Evolutionary conservation across 2,797 vertebrate genomes (phyloP).

Genomic region (Pseudopleuronectes americanus): DNA sequence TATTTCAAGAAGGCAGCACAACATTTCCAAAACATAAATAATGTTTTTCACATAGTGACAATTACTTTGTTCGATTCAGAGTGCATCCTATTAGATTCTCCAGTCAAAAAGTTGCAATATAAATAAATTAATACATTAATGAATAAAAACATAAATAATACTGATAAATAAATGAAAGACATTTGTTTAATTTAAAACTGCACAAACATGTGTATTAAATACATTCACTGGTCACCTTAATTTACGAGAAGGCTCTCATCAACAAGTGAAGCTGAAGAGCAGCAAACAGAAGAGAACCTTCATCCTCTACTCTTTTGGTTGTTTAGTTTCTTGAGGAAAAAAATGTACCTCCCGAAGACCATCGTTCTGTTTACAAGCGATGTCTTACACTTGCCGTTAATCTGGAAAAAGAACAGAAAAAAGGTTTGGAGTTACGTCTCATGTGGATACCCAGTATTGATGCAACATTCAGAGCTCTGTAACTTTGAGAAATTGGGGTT

Average conservation of each 20-base stretch:
- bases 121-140: slow-evolving; percentile 31
- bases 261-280: neutral
- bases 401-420: slow-evolving; percentile 42
- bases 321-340: slow-evolving; percentile 12
- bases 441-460: neutral
- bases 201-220: neutral
- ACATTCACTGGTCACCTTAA: slow-evolving; percentile 6
- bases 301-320: neutral
- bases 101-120: neutral
- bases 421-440: neutral
- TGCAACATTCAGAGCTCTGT: neutral
- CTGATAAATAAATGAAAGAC: slow-evolving; percentile 15
- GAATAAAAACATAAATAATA: slow-evolving; percentile 53
- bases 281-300: neutral
- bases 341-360: accelerated
- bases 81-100: neutral
- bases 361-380: accelerated
- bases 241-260: neutral
- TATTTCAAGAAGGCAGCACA: slow-evolving; percentile 48
- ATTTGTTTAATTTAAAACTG: neutral
- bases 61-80: slow-evolving; percentile 2
- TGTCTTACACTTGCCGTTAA: accelerated
- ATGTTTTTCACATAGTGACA: slow-evolving; percentile 27
- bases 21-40: slow-evolving; percentile 6
- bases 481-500: neutral